Conservation (phyloP, 2,113 vertebrate genomes). For the Apteryx mantelli region DNA sequence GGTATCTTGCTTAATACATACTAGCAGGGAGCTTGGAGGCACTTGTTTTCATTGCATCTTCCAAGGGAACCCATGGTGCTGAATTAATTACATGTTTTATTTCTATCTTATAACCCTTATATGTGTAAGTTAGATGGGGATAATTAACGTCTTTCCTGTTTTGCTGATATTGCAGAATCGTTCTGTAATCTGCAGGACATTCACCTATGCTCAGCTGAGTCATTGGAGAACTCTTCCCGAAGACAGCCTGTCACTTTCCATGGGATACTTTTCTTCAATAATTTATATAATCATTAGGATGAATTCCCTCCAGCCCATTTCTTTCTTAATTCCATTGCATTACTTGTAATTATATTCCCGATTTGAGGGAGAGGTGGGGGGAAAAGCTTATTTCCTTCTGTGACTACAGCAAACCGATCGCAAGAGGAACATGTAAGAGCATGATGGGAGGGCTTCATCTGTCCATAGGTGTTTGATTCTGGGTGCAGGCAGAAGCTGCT, state of each 20-base stretch:
- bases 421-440: background rate
- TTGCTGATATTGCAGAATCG: background rate
- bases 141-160: background rate
- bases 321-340: background rate
- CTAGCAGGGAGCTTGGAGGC: background rate
- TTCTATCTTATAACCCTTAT: background rate
- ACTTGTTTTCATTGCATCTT: background rate
- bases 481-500: background rate
- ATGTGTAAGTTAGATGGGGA: background rate
- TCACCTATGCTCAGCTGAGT: background rate
- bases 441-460: background rate
- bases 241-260: background rate
- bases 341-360: conserved; percentile 6
- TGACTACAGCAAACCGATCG: background rate
- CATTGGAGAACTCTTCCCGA: background rate
- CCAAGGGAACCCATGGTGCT: background rate
- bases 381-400: background rate
- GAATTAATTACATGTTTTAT: background rate
- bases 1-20: background rate
- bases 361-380: background rate
- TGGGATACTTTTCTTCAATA: background rate
- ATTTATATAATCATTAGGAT: background rate
- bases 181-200: background rate
- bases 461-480: background rate
- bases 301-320: background rate